These are phyloP conservation scores for Drosophila acutilabella DNA, from an alignment of 2,888 invertebrate genomes.

Conservation along the genomic window DNA sequence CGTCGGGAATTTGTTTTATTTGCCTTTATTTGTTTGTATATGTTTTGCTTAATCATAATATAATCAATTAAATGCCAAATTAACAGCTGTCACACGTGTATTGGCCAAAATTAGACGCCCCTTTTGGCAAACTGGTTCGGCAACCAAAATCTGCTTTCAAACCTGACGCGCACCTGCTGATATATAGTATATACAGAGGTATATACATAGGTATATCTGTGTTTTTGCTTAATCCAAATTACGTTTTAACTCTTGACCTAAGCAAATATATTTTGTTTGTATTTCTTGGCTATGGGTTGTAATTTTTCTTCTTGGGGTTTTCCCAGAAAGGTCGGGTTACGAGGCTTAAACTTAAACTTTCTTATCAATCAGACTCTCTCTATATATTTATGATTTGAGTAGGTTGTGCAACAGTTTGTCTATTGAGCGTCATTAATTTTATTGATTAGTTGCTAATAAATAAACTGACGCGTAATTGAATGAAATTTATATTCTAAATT, in stretches of 20 bases:
- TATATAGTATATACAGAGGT: neutral
- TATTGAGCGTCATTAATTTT: constrained; percentile 14
- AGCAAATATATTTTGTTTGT: constrained; percentile 19
- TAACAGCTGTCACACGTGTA: constrained; percentile 38
- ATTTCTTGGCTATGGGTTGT: constrained; percentile 12
- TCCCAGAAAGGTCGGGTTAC: constrained; percentile 9
- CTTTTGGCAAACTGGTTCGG: constrained; percentile 42
- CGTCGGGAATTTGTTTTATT: constrained; percentile 31
- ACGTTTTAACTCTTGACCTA: constrained; percentile 31
- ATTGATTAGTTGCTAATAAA: constrained; percentile 23
- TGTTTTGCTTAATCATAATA: constrained; percentile 34
- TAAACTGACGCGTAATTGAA: constrained; percentile 41
- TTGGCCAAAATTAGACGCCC: constrained; percentile 39
- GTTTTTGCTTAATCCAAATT: constrained; percentile 12
- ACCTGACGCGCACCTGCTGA: constrained; percentile 6
- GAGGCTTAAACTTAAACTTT: constrained; percentile 2
- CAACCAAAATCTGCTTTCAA: constrained; percentile 7
- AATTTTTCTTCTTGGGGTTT: constrained; percentile 30
- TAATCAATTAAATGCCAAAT: constrained; percentile 36
- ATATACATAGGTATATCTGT: neutral
- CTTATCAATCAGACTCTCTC: constrained; percentile 44
- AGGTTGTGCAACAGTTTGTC: constrained; percentile 30
- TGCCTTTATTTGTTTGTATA: constrained; percentile 1
- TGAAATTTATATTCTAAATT: constrained; percentile 34
- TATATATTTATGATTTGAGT: neutral